Evolutionary conservation across 1,140 invertebrate genomes (phyloP).

Genomic region (Aleiodes sp.): DNA sequence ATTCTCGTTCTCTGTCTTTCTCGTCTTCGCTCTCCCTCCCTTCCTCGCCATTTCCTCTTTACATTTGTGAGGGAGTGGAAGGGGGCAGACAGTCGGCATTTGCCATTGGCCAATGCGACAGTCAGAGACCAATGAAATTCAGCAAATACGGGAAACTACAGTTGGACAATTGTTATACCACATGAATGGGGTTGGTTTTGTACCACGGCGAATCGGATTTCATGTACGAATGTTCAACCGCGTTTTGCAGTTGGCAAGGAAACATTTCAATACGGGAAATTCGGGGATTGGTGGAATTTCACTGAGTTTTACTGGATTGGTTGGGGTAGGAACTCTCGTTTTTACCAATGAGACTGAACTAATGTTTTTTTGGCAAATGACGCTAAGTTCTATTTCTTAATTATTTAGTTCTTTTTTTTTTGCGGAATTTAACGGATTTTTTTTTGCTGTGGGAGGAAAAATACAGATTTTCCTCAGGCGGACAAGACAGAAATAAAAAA

Average conservation of each 20-base stretch:
- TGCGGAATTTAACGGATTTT: neutral
- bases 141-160: constrained; percentile 58
- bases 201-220: constrained; percentile 21
- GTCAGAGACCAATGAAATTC: constrained; percentile 63
- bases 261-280: constrained; percentile 55
- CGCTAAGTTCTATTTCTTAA: neutral
- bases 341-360: neutral
- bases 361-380: neutral
- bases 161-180: constrained; percentile 48
- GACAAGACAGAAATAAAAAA: too few relatives aligned
- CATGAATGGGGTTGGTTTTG: too few relatives aligned
- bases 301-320: constrained; percentile 39
- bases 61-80: constrained; percentile 34
- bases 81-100: constrained; percentile 57
- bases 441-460: too few relatives aligned
- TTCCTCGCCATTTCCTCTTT: constrained; percentile 40
- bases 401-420: neutral
- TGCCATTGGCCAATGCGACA: constrained; percentile 62
- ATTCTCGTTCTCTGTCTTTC: constrained; percentile 17
- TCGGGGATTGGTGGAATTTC: constrained; percentile 44
- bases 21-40: constrained; percentile 51
- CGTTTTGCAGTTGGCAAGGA: constrained; percentile 46
- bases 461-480: too few relatives aligned
- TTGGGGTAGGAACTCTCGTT: constrained; percentile 3
- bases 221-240: constrained; percentile 7